Percentiles rank a stretch among this genome's conserved stretches.
These are phyloP conservation scores for Ploceus nigricollis DNA, from an alignment of 2,113 vertebrate species.

Conservation along the genomic window DNA sequence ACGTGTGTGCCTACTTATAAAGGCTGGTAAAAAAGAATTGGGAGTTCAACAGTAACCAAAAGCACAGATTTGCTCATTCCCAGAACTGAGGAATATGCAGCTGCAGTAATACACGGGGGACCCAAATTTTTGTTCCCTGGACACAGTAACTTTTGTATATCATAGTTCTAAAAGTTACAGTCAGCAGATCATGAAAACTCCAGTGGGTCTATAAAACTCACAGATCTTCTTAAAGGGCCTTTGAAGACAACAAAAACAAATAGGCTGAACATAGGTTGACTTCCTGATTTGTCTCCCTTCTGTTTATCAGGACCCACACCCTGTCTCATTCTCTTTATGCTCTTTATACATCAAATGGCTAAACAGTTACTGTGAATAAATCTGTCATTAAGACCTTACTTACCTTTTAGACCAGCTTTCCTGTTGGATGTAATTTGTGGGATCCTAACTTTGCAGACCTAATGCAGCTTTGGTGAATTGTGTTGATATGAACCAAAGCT, in stretches of 20 bases:
- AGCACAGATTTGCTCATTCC: background rate
- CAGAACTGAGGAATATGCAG: background rate
- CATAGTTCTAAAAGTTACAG: background rate
- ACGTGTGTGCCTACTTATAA: background rate
- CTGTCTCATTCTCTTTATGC: background rate
- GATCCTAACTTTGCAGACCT: background rate
- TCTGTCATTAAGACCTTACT: background rate
- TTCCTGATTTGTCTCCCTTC: background rate
- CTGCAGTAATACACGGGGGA: background rate
- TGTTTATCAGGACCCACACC: slow-evolving; percentile 4
- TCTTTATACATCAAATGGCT: slow-evolving; percentile 2
- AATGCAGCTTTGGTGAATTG: background rate
- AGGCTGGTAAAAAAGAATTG: background rate
- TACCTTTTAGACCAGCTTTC: background rate
- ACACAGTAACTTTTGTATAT: background rate
- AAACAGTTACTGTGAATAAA: background rate
- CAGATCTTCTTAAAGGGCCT: background rate
- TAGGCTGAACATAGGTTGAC: background rate
- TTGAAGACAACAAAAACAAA: slow-evolving; percentile 28
- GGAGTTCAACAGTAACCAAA: background rate
- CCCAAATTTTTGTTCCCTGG: fast-evolving
- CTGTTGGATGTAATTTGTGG: background rate
- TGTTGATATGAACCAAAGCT: background rate
- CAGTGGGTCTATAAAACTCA: background rate
- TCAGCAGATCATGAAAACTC: background rate